Conservation (phyloP, 2,113 vertebrate species). For the Halichoerus grypus region DNA sequence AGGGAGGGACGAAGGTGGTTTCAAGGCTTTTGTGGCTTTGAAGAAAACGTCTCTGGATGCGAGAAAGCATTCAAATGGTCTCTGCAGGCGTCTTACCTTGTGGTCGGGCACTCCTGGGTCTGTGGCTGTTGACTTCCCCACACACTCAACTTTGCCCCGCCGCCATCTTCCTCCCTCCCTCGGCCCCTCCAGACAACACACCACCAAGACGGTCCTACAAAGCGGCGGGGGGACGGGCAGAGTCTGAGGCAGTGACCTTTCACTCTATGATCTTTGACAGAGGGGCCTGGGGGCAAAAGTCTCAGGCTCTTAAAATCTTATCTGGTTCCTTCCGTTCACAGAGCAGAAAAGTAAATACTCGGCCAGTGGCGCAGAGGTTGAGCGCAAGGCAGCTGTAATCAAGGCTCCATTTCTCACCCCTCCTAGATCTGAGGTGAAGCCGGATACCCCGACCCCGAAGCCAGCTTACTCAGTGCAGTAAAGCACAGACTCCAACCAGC, state of each 20-base stretch:
- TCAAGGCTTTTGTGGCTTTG: constrained; percentile 25
- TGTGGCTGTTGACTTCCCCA: background rate
- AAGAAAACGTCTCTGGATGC: background rate
- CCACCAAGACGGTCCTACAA: background rate
- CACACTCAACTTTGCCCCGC: background rate
- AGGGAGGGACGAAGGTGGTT: background rate
- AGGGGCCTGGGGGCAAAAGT: background rate
- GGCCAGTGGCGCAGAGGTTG: background rate
- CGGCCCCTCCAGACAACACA: background rate
- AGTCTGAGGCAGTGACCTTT: background rate
- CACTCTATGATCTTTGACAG: background rate
- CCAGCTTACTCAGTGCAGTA: background rate
- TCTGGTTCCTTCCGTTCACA: background rate
- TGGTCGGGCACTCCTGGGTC: background rate
- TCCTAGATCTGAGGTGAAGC: background rate
- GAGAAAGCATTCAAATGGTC: background rate
- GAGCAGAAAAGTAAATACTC: background rate
- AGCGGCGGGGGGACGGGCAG: background rate
- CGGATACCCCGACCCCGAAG: background rate
- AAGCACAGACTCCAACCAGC: constrained; percentile 29
- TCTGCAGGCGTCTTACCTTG: background rate
- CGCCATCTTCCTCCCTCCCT: background rate
- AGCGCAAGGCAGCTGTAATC: background rate
- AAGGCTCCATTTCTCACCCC: background rate
- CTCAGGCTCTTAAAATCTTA: background rate